phyloP scores from a whole-genome alignment of 2,113 vertebrate species.

The Orycteropus afer region DNA sequence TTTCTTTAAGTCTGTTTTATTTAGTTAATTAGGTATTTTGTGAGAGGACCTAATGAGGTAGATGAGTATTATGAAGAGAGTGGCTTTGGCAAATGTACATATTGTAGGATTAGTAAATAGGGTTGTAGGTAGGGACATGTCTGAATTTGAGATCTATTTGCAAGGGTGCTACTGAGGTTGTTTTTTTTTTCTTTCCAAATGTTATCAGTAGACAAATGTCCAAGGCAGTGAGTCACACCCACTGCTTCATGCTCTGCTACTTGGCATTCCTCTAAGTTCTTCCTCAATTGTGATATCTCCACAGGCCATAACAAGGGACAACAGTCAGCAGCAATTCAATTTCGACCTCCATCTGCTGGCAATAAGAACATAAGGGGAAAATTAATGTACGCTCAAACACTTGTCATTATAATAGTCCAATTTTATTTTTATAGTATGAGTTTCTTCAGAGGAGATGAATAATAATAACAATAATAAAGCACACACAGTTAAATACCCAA shows the following conservation, averaged over 20 bases:
- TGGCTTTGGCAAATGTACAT: not conserved
- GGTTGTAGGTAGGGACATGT: not conserved
- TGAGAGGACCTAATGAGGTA: not conserved
- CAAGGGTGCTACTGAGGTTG: not conserved
- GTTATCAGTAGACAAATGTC: conserved; percentile 64
- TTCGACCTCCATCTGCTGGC: conserved; percentile 82
- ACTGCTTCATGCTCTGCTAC: conserved; percentile 75
- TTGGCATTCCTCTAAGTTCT: conserved; percentile 79
- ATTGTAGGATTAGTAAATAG: not conserved
- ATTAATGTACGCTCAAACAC: conserved; percentile 78
- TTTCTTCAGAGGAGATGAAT: conserved; percentile 75
- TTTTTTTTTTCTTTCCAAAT: conserved; percentile 65
- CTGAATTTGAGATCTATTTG: conserved; percentile 38
- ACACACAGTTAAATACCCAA: conserved; percentile 55
- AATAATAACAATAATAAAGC: not conserved
- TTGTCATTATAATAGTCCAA: conserved; percentile 74
- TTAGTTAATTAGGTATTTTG: conserved; percentile 39
- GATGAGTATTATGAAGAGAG: not conserved
- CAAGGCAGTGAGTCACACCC: conserved; percentile 56
- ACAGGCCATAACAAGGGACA: conserved; percentile 82
- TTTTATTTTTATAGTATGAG: conserved; percentile 74
- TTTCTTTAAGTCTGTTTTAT: not conserved
- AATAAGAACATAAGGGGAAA: conserved; percentile 81
- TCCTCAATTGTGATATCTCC: conserved; percentile 80
- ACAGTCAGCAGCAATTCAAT: conserved; percentile 80